Evolutionary conservation across 2,888 invertebrate genomes (phyloP), one percentile per base, ranked within the genome.

Genomic region (Drepanosiphum platanoidis): DNA sequence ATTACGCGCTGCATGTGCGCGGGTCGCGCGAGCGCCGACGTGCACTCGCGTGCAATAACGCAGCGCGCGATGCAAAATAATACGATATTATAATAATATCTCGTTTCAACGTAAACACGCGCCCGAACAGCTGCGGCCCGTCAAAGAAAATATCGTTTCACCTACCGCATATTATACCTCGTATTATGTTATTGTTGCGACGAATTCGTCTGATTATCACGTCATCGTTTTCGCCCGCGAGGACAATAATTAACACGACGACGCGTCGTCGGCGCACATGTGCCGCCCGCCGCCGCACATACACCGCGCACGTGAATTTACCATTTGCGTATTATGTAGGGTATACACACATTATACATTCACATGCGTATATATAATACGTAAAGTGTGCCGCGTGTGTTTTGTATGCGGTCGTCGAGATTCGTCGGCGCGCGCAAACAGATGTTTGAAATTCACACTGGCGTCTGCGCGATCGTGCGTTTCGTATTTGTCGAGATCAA

Each of bases 401-500:
- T 27, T 27, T 27, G 27, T 75, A 61, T 58, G 75, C 42, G 64
- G 64, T 32, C 42, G 42, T 66, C 13, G 42, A 78, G 78, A 78
- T 78, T 78, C 30, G 39, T 78, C 39, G 58, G 58, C 58, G 15
- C 58, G 58, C 58, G 15, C 58, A 34, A 58, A 75, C 78, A 78
- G 78, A 78, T 78, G 78, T 66, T 42, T 22, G 64, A 42, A 78
- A 78, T 78, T 78, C 78, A 78, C 78, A 78, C 64, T n/a, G 22
- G 13, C 13, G 36, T n/a, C 58, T 30, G 30, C 7, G 27, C 30
- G 27, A 9, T 30, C 8, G 30, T 13, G 32, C 13, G 13, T 64
- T 30, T 30, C 58, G 64, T 27, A 42, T 30, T 18, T 39, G 61
- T 36, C 39, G 77, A 77, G 39, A 77, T 77, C 77, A 39, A 77